Evolutionary conservation across 2,888 invertebrate species (phyloP).

Genomic region (Drosophila affinis): DNA sequence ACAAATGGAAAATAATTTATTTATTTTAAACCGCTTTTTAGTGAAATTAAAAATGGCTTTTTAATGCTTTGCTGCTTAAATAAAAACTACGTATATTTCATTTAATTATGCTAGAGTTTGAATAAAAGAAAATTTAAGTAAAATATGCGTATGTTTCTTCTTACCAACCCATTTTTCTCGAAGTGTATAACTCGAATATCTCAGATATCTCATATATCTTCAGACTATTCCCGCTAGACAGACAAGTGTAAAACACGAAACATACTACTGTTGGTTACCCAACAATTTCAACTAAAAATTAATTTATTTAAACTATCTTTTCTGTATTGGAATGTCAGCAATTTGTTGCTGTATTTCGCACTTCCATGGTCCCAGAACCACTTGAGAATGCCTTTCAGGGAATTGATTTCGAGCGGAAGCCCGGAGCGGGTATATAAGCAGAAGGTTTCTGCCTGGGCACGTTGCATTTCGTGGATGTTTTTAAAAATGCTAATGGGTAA

Average conservation of each 20-base stretch:
- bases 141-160: too few relatives aligned
- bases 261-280: background rate
- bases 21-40: background rate
- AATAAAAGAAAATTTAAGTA: too few relatives aligned
- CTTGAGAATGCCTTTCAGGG: slow-evolving; percentile 41
- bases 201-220: too few relatives aligned
- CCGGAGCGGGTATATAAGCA: slow-evolving; percentile 51
- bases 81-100: background rate
- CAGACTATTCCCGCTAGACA: background rate
- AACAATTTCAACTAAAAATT: background rate
- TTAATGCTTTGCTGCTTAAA: too few relatives aligned
- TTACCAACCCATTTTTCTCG: background rate
- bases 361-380: slow-evolving; percentile 12
- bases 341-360: slow-evolving; percentile 1
- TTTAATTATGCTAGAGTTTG: too few relatives aligned
- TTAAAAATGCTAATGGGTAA: slow-evolving; percentile 63
- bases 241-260: slow-evolving; percentile 23
- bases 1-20: too few relatives aligned
- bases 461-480: slow-evolving; percentile 44
- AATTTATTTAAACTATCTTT: slow-evolving; percentile 51
- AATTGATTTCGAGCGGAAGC: slow-evolving; percentile 27
- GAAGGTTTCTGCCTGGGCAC: slow-evolving; percentile 5
- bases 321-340: slow-evolving; percentile 28
- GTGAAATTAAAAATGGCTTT: background rate
- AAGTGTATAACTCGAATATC: too few relatives aligned